phyloP scores from a whole-genome alignment of 2,797 vertebrate genomes.

The Ispidina lecontei region DNA sequence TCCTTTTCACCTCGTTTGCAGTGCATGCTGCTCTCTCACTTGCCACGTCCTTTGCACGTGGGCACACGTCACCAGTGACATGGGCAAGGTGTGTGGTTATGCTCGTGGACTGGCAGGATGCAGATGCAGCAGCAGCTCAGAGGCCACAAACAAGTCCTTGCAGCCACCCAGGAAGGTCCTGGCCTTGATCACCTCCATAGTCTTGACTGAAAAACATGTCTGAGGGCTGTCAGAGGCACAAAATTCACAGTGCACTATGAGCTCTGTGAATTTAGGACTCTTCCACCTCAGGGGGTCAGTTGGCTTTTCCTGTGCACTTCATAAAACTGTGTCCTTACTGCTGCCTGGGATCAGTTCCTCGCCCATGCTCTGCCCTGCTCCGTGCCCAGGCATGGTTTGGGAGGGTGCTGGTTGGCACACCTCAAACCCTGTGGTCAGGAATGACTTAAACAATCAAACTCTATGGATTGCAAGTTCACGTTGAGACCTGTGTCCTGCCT shows the following conservation, averaged over 20 bases:
- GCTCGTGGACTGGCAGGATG: background rate
- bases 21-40: background rate
- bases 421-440: background rate
- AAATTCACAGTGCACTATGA: background rate
- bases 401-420: background rate
- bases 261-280: background rate
- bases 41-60: background rate
- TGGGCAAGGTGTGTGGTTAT: background rate
- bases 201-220: background rate
- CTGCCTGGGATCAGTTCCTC: background rate
- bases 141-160: background rate
- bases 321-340: background rate
- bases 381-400: rapidly evolving
- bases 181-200: background rate
- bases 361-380: background rate
- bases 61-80: conserved; percentile 2
- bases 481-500: background rate
- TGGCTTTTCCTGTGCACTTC: background rate
- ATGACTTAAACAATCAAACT: background rate
- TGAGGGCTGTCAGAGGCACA: background rate
- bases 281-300: background rate
- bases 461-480: background rate
- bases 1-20: conserved; percentile 64
- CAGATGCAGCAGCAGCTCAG: background rate
- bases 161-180: conserved; percentile 7